Base-by-base conservation (phyloP, 1,140 invertebrate species). In the Plutomurus gul region DNA sequence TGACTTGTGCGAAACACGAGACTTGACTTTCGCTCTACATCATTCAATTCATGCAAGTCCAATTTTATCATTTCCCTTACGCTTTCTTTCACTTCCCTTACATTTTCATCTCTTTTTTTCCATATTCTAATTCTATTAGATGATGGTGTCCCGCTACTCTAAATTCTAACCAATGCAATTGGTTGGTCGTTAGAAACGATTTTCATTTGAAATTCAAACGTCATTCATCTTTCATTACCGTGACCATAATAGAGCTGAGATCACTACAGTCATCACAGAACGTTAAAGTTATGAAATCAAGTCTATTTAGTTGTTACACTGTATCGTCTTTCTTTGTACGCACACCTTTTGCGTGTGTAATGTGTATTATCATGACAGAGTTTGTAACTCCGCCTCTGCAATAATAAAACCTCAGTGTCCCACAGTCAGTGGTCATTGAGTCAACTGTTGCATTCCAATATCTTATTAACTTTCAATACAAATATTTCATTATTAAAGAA, bases 141-240 rank as follows among this genome's bases (percentile, higher is more conserved):
- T 51, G 8, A n/a, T 65, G 27, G 4, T 33, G n/a, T 36, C 36
- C 30, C 30, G n/a, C 16, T 11, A 25, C 18, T 65, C 25, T 47
- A 20, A 18, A 13, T 18, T 18, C 16, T 7, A 30, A n/a, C n/a
- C 56, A 65, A 65, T 65, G 56, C 56, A 65, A 65, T 65, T 65
- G 56, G 30, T 30, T 65, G 27, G 36, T 65, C 56, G 36, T 65
- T 65, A 65, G 36, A 65, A 65, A 65, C 36, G 56, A 65, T 65
- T 65, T 36, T 65, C 56, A 65, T 65, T 36, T 33, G 27, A 30
- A 25, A 65, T 65, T 65, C 56, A 65, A 65, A 33, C 36, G 30
- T 16, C 56, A 65, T 65, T 65, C 56, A 16, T 65, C 51, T 25
- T 60, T n/a, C n/a, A n/a, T n/a, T n/a, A n/a, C n/a, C n/a, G n/a